phyloP scores from a whole-genome alignment of 37 sponge, comb jelly and placozoan species.

The Halichondria panicea region DNA sequence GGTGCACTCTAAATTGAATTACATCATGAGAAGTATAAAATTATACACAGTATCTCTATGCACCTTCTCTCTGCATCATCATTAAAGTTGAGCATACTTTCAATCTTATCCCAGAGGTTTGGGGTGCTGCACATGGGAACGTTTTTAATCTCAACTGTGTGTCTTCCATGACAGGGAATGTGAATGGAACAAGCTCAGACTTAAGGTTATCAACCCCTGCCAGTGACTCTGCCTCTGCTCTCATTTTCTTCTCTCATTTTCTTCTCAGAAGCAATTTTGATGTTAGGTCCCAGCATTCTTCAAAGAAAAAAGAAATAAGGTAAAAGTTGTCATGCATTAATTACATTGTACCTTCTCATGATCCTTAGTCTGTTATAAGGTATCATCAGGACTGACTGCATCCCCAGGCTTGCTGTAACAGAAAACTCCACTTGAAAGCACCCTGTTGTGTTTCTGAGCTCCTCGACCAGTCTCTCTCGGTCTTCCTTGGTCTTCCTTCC shows the following conservation, averaged over 20 bases:
- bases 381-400: conserved; percentile 12
- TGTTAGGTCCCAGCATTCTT: too few relatives aligned
- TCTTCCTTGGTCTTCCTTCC: too few relatives aligned
- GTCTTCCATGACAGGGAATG: background rate
- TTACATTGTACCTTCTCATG: conserved; percentile 33
- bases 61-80: background rate
- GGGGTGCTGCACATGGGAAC: conserved; percentile 11
- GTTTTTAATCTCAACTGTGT: conserved; percentile 10
- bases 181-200: conserved; percentile 1
- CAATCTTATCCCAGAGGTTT: conserved; percentile 1
- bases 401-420: too few relatives aligned
- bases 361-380: conserved; percentile 14
- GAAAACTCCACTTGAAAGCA: too few relatives aligned
- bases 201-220: background rate
- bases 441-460: too few relatives aligned
- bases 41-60: too few relatives aligned
- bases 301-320: too few relatives aligned
- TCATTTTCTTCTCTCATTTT: too few relatives aligned
- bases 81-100: conserved; percentile 10
- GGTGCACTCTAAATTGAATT: background rate
- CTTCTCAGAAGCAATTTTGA: background rate
- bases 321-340: too few relatives aligned
- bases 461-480: too few relatives aligned
- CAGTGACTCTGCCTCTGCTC: background rate
- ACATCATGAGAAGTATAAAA: too few relatives aligned